Evolutionary conservation across 2,797 vertebrate genomes (phyloP).

Genomic region (Pampus argenteus): DNA sequence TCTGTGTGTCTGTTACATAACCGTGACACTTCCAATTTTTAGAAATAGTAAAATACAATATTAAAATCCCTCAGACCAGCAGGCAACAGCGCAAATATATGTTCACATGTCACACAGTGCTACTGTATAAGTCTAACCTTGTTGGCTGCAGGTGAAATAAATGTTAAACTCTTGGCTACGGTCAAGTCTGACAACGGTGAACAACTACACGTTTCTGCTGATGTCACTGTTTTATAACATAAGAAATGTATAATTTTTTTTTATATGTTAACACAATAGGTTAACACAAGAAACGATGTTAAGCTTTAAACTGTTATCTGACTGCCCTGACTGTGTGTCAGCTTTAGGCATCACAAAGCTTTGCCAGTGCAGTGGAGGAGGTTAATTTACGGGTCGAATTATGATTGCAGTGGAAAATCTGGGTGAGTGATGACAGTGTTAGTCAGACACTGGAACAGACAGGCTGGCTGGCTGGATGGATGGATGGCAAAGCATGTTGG

Average conservation of each 20-base stretch:
- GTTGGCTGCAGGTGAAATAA: conserved; percentile 1
- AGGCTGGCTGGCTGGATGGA: conserved; percentile 33
- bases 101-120: neutral
- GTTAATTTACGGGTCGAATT: conserved; percentile 25
- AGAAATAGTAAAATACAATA: neutral
- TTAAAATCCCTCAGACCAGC: neutral
- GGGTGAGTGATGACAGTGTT: conserved; percentile 28
- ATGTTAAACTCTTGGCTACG: neutral
- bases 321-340: neutral
- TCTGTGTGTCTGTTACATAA: neutral
- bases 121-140: neutral
- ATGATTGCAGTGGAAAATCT: conserved; percentile 39
- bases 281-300: neutral
- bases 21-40: neutral
- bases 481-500: conserved; percentile 40
- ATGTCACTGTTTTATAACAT: neutral
- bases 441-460: conserved; percentile 40
- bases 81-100: too few relatives aligned
- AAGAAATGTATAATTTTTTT: neutral
- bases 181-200: neutral
- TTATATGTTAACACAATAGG: neutral
- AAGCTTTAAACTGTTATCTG: neutral
- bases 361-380: neutral
- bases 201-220: neutral
- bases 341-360: neutral